Evolutionary conservation across 2,113 vertebrate species (phyloP), one percentile per base, ranked within the genome.

Genomic region (Pipa parva): DNA sequence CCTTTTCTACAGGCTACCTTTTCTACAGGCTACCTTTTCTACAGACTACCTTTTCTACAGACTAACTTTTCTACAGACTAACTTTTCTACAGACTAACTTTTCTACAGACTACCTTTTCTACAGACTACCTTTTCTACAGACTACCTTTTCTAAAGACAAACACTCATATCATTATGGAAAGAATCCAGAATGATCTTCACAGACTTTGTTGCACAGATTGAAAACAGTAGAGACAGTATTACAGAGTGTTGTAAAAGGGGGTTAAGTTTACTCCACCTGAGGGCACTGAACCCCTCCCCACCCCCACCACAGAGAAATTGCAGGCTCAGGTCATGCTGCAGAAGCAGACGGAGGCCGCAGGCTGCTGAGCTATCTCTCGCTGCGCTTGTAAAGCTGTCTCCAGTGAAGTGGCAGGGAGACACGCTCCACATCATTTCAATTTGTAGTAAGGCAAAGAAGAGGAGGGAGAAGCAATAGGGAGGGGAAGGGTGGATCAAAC

Each of bases 401-500:
- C 65, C 56, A 68, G 56, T 59, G 57, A 68, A 68, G 65, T 68
- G 65, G 65, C 65, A 68, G 65, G 52, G 65, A 68, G 65, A 68
- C 65, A 68, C 65, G 65, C 65, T 68, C 65, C 65, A 68, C 65
- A 68, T 68, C 65, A 68, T 60, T 68, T 68, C 65, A 68, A 68
- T 68, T 68, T 68, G 65, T 68, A 68, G 65, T 68, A 60, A 22
- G 50, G 51, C 22, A 51, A 59, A 56, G 58, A 56, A 48, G 5
- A 37, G 26, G 39, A 45, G 17, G 33, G 27, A 20, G 27, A 25
- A 2, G 15, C 2, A 17, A 42, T 17, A 20, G 28, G 22, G 6
- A 21, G 5, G 11, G 5, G 45, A 26, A n/a, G 2, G 39, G 39
- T 13, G 39, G 29, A 27, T 6, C 4, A 1, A 1, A 3, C 13